Evolutionary conservation across 2,113 vertebrate genomes (phyloP).

Genomic region (Melanerpes formicivorus): DNA sequence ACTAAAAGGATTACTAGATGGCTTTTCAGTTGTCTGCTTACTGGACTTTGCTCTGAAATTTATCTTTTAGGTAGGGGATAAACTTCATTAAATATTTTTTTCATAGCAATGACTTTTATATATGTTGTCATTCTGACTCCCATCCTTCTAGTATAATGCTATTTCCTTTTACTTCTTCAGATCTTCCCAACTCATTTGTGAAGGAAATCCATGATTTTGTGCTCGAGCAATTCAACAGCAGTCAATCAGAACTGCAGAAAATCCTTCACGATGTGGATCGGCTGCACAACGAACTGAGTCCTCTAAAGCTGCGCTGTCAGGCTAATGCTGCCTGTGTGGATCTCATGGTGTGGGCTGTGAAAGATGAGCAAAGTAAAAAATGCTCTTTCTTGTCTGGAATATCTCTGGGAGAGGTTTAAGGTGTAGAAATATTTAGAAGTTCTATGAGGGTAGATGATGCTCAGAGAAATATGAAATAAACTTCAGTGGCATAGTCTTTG

Average conservation of each 20-base stretch:
- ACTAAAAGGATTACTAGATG: background rate
- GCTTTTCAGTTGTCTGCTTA: background rate
- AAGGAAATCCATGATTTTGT: conserved; percentile 96
- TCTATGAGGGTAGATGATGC: background rate
- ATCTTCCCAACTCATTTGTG: conserved; percentile 86
- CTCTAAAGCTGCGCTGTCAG: conserved; percentile 93
- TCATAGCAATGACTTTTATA: background rate
- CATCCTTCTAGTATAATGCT: background rate
- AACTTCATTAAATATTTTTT: background rate
- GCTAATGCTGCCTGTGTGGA: conserved; percentile 96
- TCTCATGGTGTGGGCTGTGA: conserved; percentile 98
- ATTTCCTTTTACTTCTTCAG: conserved; percentile 66
- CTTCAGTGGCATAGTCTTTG: background rate
- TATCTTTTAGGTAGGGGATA: background rate
- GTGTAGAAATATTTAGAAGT: background rate
- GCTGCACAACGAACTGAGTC: conserved; percentile 85
- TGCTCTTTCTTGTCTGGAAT: background rate
- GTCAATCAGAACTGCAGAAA: conserved; percentile 93
- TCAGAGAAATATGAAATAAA: background rate
- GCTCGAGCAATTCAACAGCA: conserved; percentile 95
- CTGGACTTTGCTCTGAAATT: background rate
- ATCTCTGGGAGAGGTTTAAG: background rate
- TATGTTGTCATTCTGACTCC: background rate
- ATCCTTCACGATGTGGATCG: conserved; percentile 89
- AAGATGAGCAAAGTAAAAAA: conserved; percentile 91